A percentile compares a stretch with the other conserved stretches of the same genome.
These are phyloP conservation scores for Lemur catta DNA, from an alignment of 2,797 vertebrate species.

Conservation along the genomic window DNA sequence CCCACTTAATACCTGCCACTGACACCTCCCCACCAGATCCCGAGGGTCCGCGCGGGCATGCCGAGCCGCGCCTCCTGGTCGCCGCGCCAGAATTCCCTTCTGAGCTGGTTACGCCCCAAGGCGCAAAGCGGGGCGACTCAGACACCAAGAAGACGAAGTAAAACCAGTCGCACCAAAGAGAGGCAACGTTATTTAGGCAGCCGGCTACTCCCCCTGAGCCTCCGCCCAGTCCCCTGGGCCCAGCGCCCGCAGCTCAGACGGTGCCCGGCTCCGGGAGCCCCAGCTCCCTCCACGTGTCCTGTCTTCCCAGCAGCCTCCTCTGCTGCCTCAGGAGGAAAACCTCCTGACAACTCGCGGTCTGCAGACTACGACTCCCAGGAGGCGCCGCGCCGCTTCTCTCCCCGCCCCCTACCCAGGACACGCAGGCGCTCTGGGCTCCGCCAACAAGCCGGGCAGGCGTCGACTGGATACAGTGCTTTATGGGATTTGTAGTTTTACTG, in stretches of 20 bases:
- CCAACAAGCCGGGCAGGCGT: conserved; percentile 83
- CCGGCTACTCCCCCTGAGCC: conserved; percentile 5
- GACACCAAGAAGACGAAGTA: conserved; percentile 29
- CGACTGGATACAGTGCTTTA: not conserved
- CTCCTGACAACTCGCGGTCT: conserved; percentile 68
- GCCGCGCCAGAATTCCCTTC: not conserved
- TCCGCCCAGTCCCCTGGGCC: conserved; percentile 70
- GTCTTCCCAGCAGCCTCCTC: conserved; percentile 75
- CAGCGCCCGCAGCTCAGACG: not conserved
- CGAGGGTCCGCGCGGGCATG: not conserved
- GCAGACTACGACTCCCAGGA: conserved; percentile 78
- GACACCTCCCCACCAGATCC: not conserved
- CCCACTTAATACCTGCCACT: conserved; percentile 3
- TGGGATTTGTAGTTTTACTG: conserved; percentile 73
- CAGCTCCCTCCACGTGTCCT: conserved; percentile 78
- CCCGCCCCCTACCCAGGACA: conserved; percentile 8
- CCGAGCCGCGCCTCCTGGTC: not conserved
- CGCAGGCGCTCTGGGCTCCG: conserved; percentile 83
- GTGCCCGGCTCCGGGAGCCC: conserved; percentile 24
- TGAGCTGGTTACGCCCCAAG: conserved; percentile 21
- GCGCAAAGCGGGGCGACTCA: not conserved
- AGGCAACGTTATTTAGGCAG: conserved; percentile 50
- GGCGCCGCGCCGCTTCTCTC: not conserved
- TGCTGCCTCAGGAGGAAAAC: conserved; percentile 49
- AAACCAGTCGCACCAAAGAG: conserved; percentile 21